Evolutionary conservation across 1,140 invertebrate species (phyloP).

Genomic region (Ostrea edulis): DNA sequence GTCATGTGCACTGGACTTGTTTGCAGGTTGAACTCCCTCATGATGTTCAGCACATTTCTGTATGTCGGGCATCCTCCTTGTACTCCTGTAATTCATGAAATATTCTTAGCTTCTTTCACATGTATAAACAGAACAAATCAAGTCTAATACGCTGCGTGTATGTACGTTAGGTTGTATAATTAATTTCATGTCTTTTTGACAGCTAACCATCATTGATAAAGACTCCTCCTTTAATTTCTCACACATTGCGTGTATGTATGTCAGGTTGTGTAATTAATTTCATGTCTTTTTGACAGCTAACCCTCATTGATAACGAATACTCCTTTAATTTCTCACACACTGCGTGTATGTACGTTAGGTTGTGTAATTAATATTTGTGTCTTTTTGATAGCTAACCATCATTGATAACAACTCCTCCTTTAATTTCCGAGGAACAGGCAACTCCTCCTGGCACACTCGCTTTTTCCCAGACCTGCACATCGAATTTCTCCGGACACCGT

Average conservation of each 20-base stretch:
- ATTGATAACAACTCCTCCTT: conserved; percentile 66
- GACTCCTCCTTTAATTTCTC: too few relatives aligned
- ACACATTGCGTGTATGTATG: neutral
- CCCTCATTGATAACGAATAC: too few relatives aligned
- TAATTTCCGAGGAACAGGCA: conserved; percentile 62
- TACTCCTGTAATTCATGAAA: conserved; percentile 52
- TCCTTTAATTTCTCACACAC: too few relatives aligned
- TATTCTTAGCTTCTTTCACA: neutral
- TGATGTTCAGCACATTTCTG: conserved; percentile 68
- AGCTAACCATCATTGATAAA: too few relatives aligned
- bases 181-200: too few relatives aligned
- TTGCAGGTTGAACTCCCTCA: conserved; percentile 65
- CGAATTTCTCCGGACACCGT: conserved; percentile 65
- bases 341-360: neutral
- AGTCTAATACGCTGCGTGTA: neutral
- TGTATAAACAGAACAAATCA: neutral
- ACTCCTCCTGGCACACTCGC: conserved; percentile 66
- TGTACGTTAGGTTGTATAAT: neutral
- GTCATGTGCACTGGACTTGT: conserved; percentile 68
- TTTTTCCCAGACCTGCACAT: conserved; percentile 73
- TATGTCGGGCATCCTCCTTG: conserved; percentile 71
- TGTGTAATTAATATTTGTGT: neutral
- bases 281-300: too few relatives aligned
- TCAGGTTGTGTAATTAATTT: neutral
- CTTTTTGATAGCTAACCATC: conserved; percentile 65